Evolutionary conservation across 2,888 invertebrate species (phyloP).

Genomic region (Argyresthia goedartella): DNA sequence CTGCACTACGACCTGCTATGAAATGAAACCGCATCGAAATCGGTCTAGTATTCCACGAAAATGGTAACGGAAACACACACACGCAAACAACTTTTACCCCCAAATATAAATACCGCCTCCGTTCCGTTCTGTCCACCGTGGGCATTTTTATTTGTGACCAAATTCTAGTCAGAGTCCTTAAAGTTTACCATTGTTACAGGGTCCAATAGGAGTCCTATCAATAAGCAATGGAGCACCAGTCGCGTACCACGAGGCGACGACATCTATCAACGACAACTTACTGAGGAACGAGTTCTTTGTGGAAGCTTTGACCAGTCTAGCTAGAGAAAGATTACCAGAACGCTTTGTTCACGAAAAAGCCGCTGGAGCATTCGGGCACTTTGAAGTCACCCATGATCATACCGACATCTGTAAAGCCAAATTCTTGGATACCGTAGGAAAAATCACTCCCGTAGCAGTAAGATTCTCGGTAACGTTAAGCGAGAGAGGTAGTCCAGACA

Average conservation of each 20-base stretch:
- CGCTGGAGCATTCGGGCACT: constrained; percentile 82
- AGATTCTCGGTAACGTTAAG: constrained; percentile 72
- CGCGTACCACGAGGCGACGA: neutral
- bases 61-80: no score
- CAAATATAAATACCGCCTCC: no score
- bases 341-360: constrained; percentile 92
- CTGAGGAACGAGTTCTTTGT: constrained; percentile 80
- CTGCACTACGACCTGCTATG: no score
- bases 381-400: constrained; percentile 41
- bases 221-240: neutral
- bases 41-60: no score
- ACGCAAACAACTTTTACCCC: no score
- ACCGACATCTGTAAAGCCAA: constrained; percentile 62
- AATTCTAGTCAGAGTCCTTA: no score
- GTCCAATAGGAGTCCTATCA: neutral
- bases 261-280: constrained; percentile 30
- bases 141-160: no score
- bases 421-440: constrained; percentile 62
- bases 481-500: constrained; percentile 75
- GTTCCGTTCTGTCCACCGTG: no score
- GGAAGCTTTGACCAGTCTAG: constrained; percentile 80
- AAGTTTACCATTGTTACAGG: neutral
- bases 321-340: constrained; percentile 88
- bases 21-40: no score
- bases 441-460: constrained; percentile 60